Base-by-base conservation (phyloP, 2,113 vertebrate species). In the Anhinga anhinga region DNA sequence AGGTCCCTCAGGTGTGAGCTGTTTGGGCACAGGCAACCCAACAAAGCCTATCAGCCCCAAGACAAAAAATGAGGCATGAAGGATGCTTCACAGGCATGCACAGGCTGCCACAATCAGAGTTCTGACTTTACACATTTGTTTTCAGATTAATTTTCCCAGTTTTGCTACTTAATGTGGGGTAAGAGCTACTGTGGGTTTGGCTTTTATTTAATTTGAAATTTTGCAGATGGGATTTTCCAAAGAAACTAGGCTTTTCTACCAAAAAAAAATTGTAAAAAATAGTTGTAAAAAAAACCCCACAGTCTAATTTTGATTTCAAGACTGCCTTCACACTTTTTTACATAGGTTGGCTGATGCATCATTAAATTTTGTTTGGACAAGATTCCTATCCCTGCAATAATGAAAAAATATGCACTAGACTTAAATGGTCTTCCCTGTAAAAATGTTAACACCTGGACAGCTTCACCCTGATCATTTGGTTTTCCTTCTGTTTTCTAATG, bases 221-320 rank as follows among this genome's bases (percentile, higher is more conserved):
- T 72, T 70, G 50, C 34, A 61, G 47, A 71, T 42, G 30, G 12
- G 36, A 10, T 78, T 91, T 78, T 72, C 55, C 23, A 61, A 70
- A 65, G 58, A 66, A 71, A 49, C 2, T 3, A 65, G 58, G 13
- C 11, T 72, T 2, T 63, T 80, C n/a, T 49, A 49, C 8, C 4
- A 15, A 13, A 27, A 34, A 55, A 19, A 32, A 25, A 34, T 8
- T 5, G 4, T 42, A 40, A 69, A 55, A 74, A 29, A 8, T 12
- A 70, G 8, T 25, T 21, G n/a, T 3, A 17, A 18, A 9, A 32
- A 38, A 3, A 17, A 7, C 30, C 1, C 4, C 14, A 2, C 25
- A 65, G 17, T 11, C 9, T 59, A 16, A 77, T 78, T 70, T 42
- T 55, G 2, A 70, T 85, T 59, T 95, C 44, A 29, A 58, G 32